Conservation (phyloP, 1,140 invertebrate genomes). For the Rhopalosiphum maidis region DNA sequence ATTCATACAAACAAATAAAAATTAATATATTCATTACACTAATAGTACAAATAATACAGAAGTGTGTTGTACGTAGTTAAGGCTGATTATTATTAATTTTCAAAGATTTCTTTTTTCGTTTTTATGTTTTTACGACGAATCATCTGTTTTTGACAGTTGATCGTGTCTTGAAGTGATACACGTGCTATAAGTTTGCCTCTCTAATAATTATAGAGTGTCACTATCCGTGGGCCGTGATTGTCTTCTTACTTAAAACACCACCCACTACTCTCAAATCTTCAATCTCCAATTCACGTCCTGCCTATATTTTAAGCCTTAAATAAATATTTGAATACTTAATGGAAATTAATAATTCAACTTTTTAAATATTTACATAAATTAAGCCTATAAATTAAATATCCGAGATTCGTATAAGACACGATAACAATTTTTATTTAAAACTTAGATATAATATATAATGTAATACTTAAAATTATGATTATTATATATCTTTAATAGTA, state of each 20-base stretch:
- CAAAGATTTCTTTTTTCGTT: not conserved
- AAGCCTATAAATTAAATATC: not conserved
- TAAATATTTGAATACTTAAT: conserved; percentile 15
- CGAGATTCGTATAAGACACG: not conserved
- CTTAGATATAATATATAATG: not conserved
- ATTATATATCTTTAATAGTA: not conserved
- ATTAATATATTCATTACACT: not conserved
- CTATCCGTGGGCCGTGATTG: not conserved
- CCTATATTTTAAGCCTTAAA: not conserved
- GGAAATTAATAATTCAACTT: conserved; percentile 9
- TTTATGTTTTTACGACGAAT: not conserved
- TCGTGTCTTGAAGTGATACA: too few species aligned
- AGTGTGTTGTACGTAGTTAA: not conserved
- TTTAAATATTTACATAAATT: conserved; percentile 20
- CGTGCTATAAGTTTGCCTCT: not conserved
- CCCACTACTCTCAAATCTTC: not conserved
- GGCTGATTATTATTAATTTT: not conserved
- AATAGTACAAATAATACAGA: not conserved
- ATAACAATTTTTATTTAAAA: not conserved
- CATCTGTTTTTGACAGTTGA: not conserved
- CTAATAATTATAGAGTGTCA: not conserved
- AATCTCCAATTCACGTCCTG: not conserved
- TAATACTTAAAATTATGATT: not conserved
- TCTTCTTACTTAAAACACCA: not conserved
- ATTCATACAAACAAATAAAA: not conserved